phyloP scores from a whole-genome alignment of 2,888 invertebrate genomes.

The Drosophila prostipennis region DNA sequence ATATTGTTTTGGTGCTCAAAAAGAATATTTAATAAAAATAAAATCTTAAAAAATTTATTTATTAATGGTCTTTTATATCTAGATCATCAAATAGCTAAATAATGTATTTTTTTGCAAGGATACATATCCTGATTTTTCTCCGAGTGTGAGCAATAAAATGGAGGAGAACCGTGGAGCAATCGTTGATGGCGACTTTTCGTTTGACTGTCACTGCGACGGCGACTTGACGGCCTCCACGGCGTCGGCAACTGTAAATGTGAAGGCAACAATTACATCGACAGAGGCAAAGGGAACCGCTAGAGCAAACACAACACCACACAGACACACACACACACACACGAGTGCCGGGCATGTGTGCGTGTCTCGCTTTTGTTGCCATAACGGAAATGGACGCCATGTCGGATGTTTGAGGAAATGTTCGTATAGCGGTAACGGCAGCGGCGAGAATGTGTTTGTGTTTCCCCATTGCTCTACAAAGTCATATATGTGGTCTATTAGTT shows the following conservation, averaged over 20 bases:
- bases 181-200: constrained; percentile 45
- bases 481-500: constrained; percentile 39
- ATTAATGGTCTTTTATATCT: no score
- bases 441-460: constrained; percentile 7
- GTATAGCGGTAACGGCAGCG: constrained; percentile 60
- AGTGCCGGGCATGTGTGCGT: constrained; percentile 11
- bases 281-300: constrained; percentile 37
- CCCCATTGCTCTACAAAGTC: constrained; percentile 1
- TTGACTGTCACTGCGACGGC: constrained; percentile 39
- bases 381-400: constrained; percentile 79
- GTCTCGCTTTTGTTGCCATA: constrained; percentile 69
- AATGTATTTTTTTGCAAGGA: no score
- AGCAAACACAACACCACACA: constrained; percentile 33
- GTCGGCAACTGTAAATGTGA: constrained; percentile 54
- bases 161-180: constrained; percentile 57
- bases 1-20: no score
- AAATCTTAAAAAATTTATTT: no score
- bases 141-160: constrained; percentile 63
- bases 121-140: neutral
- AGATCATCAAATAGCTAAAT: no score
- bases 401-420: constrained; percentile 76
- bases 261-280: constrained; percentile 59
- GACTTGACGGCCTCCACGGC: constrained; percentile 39
- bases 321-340: constrained; percentile 21
- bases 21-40: no score